phyloP scores from a whole-genome alignment of 2,113 vertebrate genomes.

The Corvus cornix region DNA sequence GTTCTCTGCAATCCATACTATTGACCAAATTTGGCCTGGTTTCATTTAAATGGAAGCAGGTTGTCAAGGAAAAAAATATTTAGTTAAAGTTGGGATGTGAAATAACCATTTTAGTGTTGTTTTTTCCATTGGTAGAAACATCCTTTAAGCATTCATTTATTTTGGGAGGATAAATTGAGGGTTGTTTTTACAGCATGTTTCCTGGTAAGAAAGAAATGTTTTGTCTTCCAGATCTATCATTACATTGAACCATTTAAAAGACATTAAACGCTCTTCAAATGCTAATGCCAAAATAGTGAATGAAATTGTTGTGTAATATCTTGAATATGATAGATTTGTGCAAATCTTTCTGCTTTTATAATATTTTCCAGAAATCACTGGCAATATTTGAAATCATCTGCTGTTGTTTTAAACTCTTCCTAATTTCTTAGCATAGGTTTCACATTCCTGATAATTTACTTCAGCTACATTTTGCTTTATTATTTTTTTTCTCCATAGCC shows the following conservation, averaged over 20 bases:
- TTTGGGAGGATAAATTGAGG: constrained; percentile 60
- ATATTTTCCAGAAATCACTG: neutral
- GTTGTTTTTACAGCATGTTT: constrained; percentile 36
- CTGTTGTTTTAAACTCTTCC: constrained; percentile 4
- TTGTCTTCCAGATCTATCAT: constrained; percentile 30
- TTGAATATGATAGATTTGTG: constrained; percentile 29
- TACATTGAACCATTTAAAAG: constrained; percentile 53
- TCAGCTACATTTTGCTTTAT: neutral
- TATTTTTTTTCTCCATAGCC: neutral
- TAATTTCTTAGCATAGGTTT: neutral
- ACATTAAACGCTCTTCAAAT: constrained; percentile 67
- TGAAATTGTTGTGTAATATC: constrained; percentile 18
- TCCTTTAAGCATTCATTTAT: constrained; percentile 75
- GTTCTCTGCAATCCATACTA: constrained; percentile 75
- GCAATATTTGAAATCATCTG: neutral
- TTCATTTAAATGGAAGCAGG: constrained; percentile 70
- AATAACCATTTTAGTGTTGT: constrained; percentile 40
- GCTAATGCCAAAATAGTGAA: constrained; percentile 33
- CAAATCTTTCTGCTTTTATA: constrained; percentile 16
- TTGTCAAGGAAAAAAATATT: constrained; percentile 73
- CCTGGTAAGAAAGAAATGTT: constrained; percentile 20
- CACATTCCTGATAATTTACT: neutral
- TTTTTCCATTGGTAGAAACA: constrained; percentile 59
- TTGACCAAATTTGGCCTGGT: constrained; percentile 70
- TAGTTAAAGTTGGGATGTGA: constrained; percentile 65